Evolutionary conservation across 2,797 vertebrate genomes (phyloP).

Genomic region (Bucorvus abyssinicus): DNA sequence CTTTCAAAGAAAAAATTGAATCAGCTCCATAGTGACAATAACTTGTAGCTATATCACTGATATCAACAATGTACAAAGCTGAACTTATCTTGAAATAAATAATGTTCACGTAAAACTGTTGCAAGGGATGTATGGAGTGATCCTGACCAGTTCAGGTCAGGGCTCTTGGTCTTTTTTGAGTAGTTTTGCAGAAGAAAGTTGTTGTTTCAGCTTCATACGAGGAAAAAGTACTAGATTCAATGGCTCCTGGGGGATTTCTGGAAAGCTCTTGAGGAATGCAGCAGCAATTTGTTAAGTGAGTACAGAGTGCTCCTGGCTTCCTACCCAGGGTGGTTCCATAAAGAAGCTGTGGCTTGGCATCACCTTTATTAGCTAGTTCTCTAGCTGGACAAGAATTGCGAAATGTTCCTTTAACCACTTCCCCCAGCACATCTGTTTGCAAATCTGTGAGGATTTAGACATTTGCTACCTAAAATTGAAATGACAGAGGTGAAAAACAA

Average conservation of each 20-base stretch:
- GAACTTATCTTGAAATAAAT: background rate
- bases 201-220: constrained; percentile 43
- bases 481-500: background rate
- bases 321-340: constrained; percentile 25
- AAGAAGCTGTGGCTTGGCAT: constrained; percentile 63
- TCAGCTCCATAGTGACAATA: background rate
- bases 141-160: constrained; percentile 4
- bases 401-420: constrained; percentile 47
- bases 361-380: constrained; percentile 25
- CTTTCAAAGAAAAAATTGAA: background rate
- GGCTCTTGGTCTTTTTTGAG: constrained; percentile 34
- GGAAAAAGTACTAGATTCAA: constrained; percentile 34
- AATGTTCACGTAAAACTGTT: background rate
- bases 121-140: background rate
- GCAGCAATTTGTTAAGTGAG: background rate
- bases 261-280: constrained; percentile 64
- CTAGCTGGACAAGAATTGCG: background rate
- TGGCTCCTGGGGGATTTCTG: constrained; percentile 59
- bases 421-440: constrained; percentile 43
- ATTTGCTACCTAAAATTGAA: constrained; percentile 17
- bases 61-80: background rate
- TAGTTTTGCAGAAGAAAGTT: constrained; percentile 61
- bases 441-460: constrained; percentile 40
- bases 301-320: constrained; percentile 54
- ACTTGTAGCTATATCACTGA: background rate